Evolutionary conservation across 2,888 invertebrate species (phyloP).

Genomic region (Acleris sparsana): DNA sequence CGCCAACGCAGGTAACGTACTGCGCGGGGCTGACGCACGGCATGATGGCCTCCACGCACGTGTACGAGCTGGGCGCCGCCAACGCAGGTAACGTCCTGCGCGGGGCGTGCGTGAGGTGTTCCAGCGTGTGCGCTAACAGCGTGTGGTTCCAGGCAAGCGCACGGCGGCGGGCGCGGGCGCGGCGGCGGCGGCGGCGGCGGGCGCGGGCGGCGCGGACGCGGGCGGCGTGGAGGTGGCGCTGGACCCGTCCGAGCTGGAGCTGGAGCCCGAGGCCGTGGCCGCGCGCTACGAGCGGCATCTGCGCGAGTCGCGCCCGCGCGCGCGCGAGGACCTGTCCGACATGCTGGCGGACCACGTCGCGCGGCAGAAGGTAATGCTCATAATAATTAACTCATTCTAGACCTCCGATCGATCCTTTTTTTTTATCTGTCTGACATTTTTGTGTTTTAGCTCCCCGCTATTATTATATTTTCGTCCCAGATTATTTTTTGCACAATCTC

Average conservation of each 20-base stretch:
- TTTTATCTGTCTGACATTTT: too few relatives aligned
- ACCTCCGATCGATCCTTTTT: too few relatives aligned
- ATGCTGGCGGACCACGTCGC: conserved; percentile 99
- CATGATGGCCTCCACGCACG: conserved; percentile 99
- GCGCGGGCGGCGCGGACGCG: conserved; percentile 43
- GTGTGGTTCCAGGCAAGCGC: conserved; percentile 54
- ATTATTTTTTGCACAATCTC: too few relatives aligned
- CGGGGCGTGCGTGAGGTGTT: too few relatives aligned
- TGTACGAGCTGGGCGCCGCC: conserved; percentile 94
- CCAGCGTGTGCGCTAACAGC: not conserved
- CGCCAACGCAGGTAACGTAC: conserved; percentile 69
- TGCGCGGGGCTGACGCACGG: conserved; percentile 57
- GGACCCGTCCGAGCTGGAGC: conserved; percentile 98
- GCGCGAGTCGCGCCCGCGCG: conserved; percentile 94
- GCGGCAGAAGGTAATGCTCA: conserved; percentile 89
- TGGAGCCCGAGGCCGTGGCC: conserved; percentile 98
- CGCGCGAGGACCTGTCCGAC: conserved; percentile 97
- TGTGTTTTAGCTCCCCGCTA: too few relatives aligned
- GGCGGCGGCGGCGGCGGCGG: conserved; percentile 48
- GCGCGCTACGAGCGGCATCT: conserved; percentile 98
- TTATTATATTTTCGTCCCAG: too few relatives aligned
- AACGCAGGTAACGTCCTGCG: conserved; percentile 59
- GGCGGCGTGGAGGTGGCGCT: conserved; percentile 96
- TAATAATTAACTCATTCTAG: too few relatives aligned
- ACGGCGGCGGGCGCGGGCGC: conserved; percentile 44